phyloP scores from a whole-genome alignment of 1,140 invertebrate genomes.

The Trichonephila clavata region DNA sequence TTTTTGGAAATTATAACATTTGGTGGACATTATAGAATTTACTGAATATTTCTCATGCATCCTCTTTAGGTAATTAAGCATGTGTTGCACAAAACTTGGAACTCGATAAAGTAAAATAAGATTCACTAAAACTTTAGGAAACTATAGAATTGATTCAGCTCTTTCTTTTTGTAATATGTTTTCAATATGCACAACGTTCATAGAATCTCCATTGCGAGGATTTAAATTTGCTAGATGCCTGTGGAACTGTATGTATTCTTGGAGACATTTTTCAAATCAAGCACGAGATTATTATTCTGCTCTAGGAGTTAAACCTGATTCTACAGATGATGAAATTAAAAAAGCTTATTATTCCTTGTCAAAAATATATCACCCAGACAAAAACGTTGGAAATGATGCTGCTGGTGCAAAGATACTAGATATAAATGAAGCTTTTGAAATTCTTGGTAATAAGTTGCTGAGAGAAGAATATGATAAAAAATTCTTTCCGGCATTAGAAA shows the following conservation, averaged over 20 bases:
- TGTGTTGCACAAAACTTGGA: too few species aligned
- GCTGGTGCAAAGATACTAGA: slow-evolving; percentile 87
- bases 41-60: too few species aligned
- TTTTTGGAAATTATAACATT: too few species aligned
- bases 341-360: slow-evolving; percentile 92
- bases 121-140: too few species aligned
- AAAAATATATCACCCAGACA: slow-evolving; percentile 93
- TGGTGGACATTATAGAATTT: too few species aligned
- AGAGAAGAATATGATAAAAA: slow-evolving; percentile 91
- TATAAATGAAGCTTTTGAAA: slow-evolving; percentile 92
- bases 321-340: slow-evolving; percentile 92
- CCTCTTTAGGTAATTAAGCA: too few species aligned
- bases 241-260: not conserved
- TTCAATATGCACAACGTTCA: not conserved
- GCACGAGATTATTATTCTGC: slow-evolving; percentile 85
- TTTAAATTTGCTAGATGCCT: not conserved
- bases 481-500: slow-evolving; percentile 78
- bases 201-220: not conserved
- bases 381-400: slow-evolving; percentile 85
- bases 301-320: slow-evolving; percentile 86
- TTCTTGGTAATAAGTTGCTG: slow-evolving; percentile 88
- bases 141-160: too few species aligned
- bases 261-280: not conserved
- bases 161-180: not conserved
- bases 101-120: too few species aligned